A percentile compares a stretch with the other conserved stretches of the same genome.
Evolutionary conservation across 2,797 vertebrate genomes (phyloP).

Genomic region (Eurystomus glaucurus): DNA sequence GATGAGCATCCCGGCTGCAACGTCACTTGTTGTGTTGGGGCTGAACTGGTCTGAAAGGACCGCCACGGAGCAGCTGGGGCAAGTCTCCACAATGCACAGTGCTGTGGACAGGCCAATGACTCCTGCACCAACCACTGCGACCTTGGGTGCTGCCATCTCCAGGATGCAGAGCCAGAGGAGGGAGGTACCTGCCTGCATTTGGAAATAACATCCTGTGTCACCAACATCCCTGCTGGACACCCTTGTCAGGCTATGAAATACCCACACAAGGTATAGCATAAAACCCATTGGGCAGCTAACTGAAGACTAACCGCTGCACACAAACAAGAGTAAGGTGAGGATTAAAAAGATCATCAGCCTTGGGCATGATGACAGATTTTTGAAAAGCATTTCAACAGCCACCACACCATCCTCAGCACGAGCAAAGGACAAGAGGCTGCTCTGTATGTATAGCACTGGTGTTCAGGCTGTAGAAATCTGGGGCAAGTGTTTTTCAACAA

Average conservation of each 20-base stretch:
- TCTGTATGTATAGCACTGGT: rapidly evolving
- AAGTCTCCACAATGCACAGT: constrained; percentile 83
- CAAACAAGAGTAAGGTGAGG: neutral
- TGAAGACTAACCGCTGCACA: neutral
- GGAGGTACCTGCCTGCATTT: neutral
- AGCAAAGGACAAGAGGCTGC: neutral
- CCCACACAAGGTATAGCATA: neutral
- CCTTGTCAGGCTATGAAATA: neutral
- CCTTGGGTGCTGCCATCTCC: constrained; percentile 79
- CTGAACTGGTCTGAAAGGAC: constrained; percentile 90
- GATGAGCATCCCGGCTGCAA: constrained; percentile 92
- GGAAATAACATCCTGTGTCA: neutral
- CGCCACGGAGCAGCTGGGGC: constrained; percentile 85
- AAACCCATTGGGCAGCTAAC: neutral
- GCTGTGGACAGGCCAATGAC: constrained; percentile 92
- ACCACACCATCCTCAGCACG: neutral
- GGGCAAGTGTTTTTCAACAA: neutral
- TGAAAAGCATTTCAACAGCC: neutral
- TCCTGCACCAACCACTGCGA: constrained; percentile 92
- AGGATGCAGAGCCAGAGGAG: neutral
- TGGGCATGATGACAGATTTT: neutral
- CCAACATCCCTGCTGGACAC: rapidly evolving
- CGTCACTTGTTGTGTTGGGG: constrained; percentile 92
- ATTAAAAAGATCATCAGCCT: neutral
- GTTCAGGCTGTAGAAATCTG: neutral